Conservation (phyloP, 2,113 vertebrate species). For the Nothobranchius furzeri region DNA sequence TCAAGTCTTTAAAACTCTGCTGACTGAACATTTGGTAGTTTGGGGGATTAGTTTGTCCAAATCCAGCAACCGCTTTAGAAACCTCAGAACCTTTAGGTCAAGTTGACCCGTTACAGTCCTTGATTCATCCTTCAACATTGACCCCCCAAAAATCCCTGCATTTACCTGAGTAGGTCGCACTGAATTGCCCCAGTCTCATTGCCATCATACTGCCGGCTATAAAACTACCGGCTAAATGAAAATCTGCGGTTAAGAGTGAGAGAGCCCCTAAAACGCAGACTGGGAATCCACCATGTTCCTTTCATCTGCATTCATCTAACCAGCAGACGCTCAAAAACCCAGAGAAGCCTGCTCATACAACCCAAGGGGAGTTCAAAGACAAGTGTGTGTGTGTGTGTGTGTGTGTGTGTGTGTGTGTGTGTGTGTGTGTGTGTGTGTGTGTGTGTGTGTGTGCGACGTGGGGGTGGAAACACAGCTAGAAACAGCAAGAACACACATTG, state of each 20-base stretch:
- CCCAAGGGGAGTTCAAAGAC: slow-evolving; percentile 46
- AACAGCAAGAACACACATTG: slow-evolving; percentile 45
- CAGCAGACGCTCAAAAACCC: slow-evolving; percentile 56
- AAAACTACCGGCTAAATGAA: slow-evolving; percentile 60
- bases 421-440: too few species aligned
- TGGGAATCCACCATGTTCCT: slow-evolving; percentile 58
- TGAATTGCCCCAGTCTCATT: slow-evolving; percentile 29
- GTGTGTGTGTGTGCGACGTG: too few species aligned
- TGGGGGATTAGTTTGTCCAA: slow-evolving; percentile 10
- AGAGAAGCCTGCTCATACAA: slow-evolving; percentile 38
- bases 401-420: too few species aligned
- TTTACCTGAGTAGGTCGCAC: slow-evolving; percentile 55
- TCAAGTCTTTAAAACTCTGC: slow-evolving; percentile 14
- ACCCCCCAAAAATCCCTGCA: neutral
- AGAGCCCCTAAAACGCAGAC: slow-evolving; percentile 54
- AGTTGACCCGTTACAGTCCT: neutral
- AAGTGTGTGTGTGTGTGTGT: neutral
- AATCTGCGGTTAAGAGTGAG: slow-evolving; percentile 56
- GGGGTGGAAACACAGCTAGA: slow-evolving; percentile 13
- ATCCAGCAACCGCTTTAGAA: neutral
- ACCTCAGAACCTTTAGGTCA: slow-evolving; percentile 8
- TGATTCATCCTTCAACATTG: neutral
- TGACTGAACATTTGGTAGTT: slow-evolving; percentile 19
- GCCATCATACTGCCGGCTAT: slow-evolving; percentile 25
- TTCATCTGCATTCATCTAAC: slow-evolving; percentile 66